A percentile compares a stretch with the other conserved stretches of the same genome.
Evolutionary conservation across 2,113 vertebrate genomes (phyloP).

Genomic region (Amphilophus citrinellus): DNA sequence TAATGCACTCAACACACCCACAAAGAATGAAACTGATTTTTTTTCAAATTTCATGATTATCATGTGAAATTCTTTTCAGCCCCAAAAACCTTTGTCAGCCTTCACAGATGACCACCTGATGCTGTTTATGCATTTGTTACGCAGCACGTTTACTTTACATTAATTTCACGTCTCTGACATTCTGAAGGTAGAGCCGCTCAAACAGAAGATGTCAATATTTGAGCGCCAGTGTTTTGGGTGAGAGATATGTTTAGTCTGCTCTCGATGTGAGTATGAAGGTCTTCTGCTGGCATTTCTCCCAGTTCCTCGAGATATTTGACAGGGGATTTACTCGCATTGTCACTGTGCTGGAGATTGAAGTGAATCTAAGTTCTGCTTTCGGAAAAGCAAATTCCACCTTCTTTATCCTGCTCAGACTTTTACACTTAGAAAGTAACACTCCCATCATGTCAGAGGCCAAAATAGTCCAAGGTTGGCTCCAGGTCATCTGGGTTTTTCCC

Average conservation of each 20-base stretch:
- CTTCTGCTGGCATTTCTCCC: constrained; percentile 38
- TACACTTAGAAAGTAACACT: neutral
- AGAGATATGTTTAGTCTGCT: constrained; percentile 34
- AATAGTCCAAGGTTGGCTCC: neutral
- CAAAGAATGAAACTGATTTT: neutral
- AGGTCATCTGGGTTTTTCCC: constrained; percentile 5
- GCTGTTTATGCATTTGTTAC: constrained; percentile 13
- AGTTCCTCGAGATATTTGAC: constrained; percentile 36
- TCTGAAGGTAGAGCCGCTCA: constrained; percentile 43
- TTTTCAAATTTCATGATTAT: neutral
- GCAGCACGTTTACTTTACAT: constrained; percentile 41
- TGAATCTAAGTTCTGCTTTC: neutral
- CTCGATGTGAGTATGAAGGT: constrained; percentile 37
- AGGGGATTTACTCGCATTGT: constrained; percentile 35
- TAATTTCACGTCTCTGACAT: constrained; percentile 64
- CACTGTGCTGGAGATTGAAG: neutral
- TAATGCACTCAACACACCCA: constrained; percentile 45
- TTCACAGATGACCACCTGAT: constrained; percentile 1
- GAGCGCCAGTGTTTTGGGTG: constrained; percentile 24
- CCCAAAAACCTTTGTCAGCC: constrained; percentile 8
- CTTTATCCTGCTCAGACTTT: neutral
- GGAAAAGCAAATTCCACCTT: neutral
- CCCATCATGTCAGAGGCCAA: neutral
- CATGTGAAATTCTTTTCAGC: neutral
- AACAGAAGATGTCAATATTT: constrained; percentile 58